Conservation (phyloP, 2,888 invertebrate species). For the Esperia sulphurella region DNA sequence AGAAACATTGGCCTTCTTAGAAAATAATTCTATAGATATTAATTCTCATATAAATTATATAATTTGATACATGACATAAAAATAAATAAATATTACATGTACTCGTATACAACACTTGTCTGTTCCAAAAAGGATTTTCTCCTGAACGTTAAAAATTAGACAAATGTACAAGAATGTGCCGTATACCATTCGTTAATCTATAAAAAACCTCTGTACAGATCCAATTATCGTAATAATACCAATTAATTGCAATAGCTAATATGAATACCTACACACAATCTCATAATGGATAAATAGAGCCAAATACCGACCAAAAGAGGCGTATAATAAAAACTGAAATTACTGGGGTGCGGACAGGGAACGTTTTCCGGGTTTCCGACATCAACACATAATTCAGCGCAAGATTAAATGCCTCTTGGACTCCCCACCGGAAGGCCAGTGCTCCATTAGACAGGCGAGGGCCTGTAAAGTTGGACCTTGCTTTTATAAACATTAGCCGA, state of each 20-base stretch:
- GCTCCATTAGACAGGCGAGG: constrained; percentile 60
- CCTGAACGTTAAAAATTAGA: too few species aligned
- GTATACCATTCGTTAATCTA: background rate
- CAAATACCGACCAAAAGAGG: constrained; percentile 34
- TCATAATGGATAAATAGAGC: constrained; percentile 24
- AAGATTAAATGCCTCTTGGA: constrained; percentile 74
- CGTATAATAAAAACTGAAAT: constrained; percentile 61
- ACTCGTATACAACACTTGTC: too few species aligned
- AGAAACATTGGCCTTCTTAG: too few species aligned
- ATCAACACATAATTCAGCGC: constrained; percentile 72
- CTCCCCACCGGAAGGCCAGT: constrained; percentile 61
- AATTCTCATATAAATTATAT: too few species aligned
- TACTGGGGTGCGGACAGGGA: constrained; percentile 55
- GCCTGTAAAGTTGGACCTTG: constrained; percentile 41
- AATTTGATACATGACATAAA: too few species aligned
- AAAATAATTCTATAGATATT: too few species aligned
- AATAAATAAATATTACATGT: too few species aligned
- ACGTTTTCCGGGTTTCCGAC: constrained; percentile 65
- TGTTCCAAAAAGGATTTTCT: too few species aligned
- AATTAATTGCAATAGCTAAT: too few species aligned
- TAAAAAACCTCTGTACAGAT: too few species aligned
- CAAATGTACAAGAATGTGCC: background rate
- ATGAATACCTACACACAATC: background rate
- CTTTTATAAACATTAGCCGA: constrained; percentile 38
- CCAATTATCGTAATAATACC: too few species aligned